Base-by-base conservation (phyloP, 2,797 vertebrate genomes). In the Mormyrus proboscirostris region DNA sequence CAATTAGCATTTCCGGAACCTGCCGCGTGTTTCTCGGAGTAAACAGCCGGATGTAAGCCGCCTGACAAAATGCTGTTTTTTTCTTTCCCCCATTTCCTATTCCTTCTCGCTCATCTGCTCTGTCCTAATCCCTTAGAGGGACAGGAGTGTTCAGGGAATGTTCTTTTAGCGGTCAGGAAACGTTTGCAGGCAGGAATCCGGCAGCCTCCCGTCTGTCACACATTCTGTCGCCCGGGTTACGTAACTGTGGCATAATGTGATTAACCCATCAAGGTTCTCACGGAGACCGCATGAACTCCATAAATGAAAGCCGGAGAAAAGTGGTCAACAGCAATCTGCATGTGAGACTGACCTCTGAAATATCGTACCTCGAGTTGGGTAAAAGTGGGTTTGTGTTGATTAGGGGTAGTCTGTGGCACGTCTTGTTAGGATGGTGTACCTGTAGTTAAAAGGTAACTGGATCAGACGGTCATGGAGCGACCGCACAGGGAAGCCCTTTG, bases 221-320 rank as follows among this genome's bases (percentile, higher is more conserved):
- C 83, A 85, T 85, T 51, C 83, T 85, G 83, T 50, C n/a, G 44
- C 83, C 83, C 22, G 9, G 44, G 49, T 85, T 85, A 85, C 83
- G 44, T 51, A 85, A 79, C 73, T n/a, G 7, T 73, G 65, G 65
- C 29, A 73, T 73, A 73, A 73, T 38, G 65, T 79, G 38, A 79
- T 79, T 79, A 79, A 79, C 73, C 38, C 33, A 79, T 79, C 73
- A 44, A 41, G 41, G 73, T 47, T 79, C 73, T 19, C 73, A 44
- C 38, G 33, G 38, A 79, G 41, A 79, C 5, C 8, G 2, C 33
- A 47, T n/a, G 38, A 8, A 79, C 73, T n/a, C 73, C 16, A 79
- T 79, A 9, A 44, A 47, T 79, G 41, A 79, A 79, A 47, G 29
- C 38, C 2, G 29, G 16, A 79, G 38, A 79, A 79, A 38, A 14